These are phyloP conservation scores for Syrrhaptes paradoxus DNA, from an alignment of 2,113 vertebrate genomes.

Conservation along the genomic window DNA sequence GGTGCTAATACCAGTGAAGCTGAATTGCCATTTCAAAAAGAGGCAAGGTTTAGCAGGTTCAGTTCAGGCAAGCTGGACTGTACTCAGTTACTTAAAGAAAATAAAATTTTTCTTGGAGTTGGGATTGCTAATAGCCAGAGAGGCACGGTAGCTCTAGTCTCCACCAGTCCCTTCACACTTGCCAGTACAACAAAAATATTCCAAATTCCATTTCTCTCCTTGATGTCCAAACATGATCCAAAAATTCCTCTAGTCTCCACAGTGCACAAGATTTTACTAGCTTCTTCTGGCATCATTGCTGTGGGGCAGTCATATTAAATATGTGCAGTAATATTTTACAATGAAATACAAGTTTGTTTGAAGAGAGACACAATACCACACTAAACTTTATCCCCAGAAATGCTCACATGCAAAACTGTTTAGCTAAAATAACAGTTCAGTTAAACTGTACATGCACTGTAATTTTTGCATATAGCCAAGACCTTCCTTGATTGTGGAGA, in stretches of 20 bases:
- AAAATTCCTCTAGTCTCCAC: background rate
- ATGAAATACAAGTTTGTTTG: background rate
- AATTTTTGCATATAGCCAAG: background rate
- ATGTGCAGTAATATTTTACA: background rate
- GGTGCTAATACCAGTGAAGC: background rate
- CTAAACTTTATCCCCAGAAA: background rate
- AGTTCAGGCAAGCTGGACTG: background rate
- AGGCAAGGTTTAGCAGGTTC: background rate
- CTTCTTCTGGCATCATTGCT: background rate
- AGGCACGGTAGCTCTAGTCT: background rate
- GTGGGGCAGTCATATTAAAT: background rate
- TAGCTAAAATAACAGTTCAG: background rate
- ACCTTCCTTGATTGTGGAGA: background rate
- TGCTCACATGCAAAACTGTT: background rate
- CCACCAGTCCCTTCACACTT: background rate
- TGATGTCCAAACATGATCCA: background rate
- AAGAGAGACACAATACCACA: background rate
- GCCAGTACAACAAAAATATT: background rate
- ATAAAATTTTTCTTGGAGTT: background rate
- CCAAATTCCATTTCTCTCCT: background rate
- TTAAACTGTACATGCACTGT: rapidly evolving
- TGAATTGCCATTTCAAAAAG: background rate
- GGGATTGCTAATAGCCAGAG: background rate
- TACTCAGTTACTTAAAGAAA: background rate
- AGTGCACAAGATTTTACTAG: background rate